phyloP scores from a whole-genome alignment of 2,888 invertebrate species.

The Drosophila mimica region DNA sequence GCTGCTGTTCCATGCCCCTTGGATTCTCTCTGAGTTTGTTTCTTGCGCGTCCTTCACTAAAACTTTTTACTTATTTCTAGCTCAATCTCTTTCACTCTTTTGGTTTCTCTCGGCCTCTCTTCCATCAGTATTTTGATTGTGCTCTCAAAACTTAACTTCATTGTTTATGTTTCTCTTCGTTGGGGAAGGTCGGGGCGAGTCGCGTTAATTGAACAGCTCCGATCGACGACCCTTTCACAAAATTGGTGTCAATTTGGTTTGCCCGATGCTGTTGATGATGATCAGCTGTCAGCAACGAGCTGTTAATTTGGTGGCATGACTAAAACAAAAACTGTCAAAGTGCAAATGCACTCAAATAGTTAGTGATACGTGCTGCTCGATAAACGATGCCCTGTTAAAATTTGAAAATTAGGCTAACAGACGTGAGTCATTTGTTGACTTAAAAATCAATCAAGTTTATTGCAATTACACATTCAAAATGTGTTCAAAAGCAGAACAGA shows the following conservation, averaged over 20 bases:
- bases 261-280: slow-evolving; percentile 9
- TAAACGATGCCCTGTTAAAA: neutral
- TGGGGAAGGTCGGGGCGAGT: slow-evolving; percentile 71
- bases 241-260: slow-evolving; percentile 73
- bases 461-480: neutral
- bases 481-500: neutral
- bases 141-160: slow-evolving; percentile 29
- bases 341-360: slow-evolving; percentile 15
- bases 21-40: neutral
- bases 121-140: slow-evolving; percentile 12
- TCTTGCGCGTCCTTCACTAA: slow-evolving; percentile 20
- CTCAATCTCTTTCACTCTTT: neutral
- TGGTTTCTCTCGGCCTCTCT: neutral
- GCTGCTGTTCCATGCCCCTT: neutral
- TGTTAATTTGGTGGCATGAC: slow-evolving; percentile 47
- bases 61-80: slow-evolving; percentile 7
- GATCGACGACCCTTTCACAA: slow-evolving; percentile 54
- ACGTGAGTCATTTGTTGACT: neutral
- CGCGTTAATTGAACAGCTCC: slow-evolving; percentile 38
- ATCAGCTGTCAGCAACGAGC: slow-evolving; percentile 27
- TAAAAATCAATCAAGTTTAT: neutral
- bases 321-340: slow-evolving; percentile 31
- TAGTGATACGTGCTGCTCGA: neutral
- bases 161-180: slow-evolving; percentile 21
- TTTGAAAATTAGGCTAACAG: neutral